Conservation (phyloP, 2,797 vertebrate species). For the Antennarius maculatus region DNA sequence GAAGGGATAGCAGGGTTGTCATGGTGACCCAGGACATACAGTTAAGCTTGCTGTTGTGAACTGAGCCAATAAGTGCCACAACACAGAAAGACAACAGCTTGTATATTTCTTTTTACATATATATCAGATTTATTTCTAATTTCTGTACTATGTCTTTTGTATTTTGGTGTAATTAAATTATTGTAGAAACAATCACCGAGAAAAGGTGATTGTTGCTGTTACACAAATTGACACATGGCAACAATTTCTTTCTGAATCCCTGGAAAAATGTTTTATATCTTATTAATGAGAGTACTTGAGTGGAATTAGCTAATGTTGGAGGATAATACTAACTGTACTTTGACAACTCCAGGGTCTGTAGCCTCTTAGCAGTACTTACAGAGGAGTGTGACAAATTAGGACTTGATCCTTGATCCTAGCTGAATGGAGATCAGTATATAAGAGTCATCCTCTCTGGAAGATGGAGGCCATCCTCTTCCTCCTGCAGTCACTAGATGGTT, state of each 20-base stretch:
- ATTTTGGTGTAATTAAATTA: no score
- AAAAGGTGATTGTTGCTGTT: background rate
- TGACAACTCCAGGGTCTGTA: conserved; percentile 42
- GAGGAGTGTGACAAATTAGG: conserved; percentile 63
- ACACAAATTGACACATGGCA: background rate
- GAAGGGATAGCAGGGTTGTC: conserved; percentile 76
- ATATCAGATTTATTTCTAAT: background rate
- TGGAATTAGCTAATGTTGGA: conserved; percentile 46
- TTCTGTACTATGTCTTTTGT: no score
- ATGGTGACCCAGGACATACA: conserved; percentile 77
- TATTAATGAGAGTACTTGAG: conserved; percentile 36
- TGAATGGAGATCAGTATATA: conserved; percentile 62
- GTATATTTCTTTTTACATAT: conserved; percentile 8
- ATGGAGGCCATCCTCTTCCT: conserved; percentile 52
- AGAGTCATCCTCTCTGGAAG: conserved; percentile 66
- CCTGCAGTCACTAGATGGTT: conserved; percentile 41
- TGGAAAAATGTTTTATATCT: conserved; percentile 21
- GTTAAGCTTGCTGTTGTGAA: conserved; percentile 72
- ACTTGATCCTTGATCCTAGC: conserved; percentile 61
- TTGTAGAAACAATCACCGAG: background rate
- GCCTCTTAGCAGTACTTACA: conserved; percentile 66
- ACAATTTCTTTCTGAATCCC: background rate
- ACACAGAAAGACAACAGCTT: conserved; percentile 30
- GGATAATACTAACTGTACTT: conserved; percentile 45
- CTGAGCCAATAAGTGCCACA: conserved; percentile 61